Percentiles rank a stretch among this genome's conserved stretches.
Conservation (phyloP, 2,113 vertebrate species). For the Gobiocypris rarus region DNA sequence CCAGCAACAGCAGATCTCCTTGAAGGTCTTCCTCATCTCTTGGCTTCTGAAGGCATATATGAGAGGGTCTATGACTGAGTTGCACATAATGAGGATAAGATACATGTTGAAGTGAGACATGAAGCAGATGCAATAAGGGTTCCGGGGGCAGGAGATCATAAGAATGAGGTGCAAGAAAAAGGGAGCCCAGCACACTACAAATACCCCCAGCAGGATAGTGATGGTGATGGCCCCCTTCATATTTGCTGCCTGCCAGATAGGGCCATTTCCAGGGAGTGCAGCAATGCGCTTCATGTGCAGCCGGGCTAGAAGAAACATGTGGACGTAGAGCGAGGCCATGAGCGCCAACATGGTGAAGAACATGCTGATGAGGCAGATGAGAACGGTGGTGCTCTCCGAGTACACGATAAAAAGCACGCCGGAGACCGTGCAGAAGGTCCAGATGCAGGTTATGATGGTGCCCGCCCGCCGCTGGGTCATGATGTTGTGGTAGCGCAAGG, state of each 20-base stretch:
- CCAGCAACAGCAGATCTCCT: constrained; percentile 63
- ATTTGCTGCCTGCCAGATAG: constrained; percentile 60
- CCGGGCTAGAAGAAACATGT: constrained; percentile 64
- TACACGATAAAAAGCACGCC: constrained; percentile 64
- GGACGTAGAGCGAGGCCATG: constrained; percentile 65
- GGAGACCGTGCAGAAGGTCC: constrained; percentile 56
- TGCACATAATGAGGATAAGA: constrained; percentile 68
- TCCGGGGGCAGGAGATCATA: constrained; percentile 64
- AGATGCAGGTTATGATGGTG: constrained; percentile 57
- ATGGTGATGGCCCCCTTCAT: constrained; percentile 65
- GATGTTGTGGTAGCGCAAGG: constrained; percentile 64
- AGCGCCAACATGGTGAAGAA: constrained; percentile 64
- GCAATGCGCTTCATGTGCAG: constrained; percentile 65
- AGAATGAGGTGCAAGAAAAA: constrained; percentile 68
- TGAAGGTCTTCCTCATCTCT: constrained; percentile 66
- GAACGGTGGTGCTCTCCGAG: constrained; percentile 56
- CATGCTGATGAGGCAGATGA: constrained; percentile 62
- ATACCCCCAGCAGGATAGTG: constrained; percentile 63
- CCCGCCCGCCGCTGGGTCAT: constrained; percentile 59
- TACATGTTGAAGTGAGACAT: constrained; percentile 67
- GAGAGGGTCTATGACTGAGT: constrained; percentile 65
- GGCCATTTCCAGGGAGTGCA: constrained; percentile 50
- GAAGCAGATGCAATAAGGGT: constrained; percentile 65
- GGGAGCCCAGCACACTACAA: constrained; percentile 65
- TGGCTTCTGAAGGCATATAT: constrained; percentile 65